phyloP scores from a whole-genome alignment of 2,888 invertebrate species.

The Xestobium rufovillosum region DNA sequence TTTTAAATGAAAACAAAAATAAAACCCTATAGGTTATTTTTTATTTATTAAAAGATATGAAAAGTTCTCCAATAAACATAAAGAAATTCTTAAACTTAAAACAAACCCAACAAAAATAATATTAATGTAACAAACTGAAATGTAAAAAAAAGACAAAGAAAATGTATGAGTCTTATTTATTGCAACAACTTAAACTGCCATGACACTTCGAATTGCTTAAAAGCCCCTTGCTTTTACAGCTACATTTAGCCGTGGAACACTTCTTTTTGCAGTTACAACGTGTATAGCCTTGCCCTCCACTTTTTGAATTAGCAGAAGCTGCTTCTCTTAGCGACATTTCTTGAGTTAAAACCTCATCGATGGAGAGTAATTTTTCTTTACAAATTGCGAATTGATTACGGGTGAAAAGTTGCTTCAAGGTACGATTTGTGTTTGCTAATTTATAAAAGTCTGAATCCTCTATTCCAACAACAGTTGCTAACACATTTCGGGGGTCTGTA shows the following conservation, averaged over 20 bases:
- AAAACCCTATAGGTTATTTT: too few species aligned
- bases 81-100: too few species aligned
- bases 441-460: conserved; percentile 25
- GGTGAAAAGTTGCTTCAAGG: conserved; percentile 18
- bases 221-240: conserved; percentile 22
- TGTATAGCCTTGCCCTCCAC: conserved; percentile 22
- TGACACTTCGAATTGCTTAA: conserved; percentile 25
- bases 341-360: conserved; percentile 22
- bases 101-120: conserved; percentile 3
- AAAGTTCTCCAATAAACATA: too few species aligned
- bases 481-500: conserved; percentile 25
- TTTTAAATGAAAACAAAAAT: conserved; percentile 7
- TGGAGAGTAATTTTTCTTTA: conserved; percentile 25
- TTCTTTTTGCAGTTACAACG: conserved; percentile 19
- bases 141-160: conserved; percentile 11
- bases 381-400: conserved; percentile 23
- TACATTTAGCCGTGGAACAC: conserved; percentile 19
- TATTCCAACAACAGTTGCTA: conserved; percentile 24
- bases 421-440: conserved; percentile 22
- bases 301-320: conserved; percentile 22
- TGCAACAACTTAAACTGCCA: conserved; percentile 19
- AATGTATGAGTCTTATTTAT: conserved; percentile 13
- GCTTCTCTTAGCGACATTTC: conserved; percentile 24
- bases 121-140: conserved; percentile 8
- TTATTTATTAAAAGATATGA: too few species aligned